Percentiles rank a stretch among this genome's conserved stretches.
phyloP scores from a whole-genome alignment of 2,113 vertebrate species.

The Malurus melanocephalus region DNA sequence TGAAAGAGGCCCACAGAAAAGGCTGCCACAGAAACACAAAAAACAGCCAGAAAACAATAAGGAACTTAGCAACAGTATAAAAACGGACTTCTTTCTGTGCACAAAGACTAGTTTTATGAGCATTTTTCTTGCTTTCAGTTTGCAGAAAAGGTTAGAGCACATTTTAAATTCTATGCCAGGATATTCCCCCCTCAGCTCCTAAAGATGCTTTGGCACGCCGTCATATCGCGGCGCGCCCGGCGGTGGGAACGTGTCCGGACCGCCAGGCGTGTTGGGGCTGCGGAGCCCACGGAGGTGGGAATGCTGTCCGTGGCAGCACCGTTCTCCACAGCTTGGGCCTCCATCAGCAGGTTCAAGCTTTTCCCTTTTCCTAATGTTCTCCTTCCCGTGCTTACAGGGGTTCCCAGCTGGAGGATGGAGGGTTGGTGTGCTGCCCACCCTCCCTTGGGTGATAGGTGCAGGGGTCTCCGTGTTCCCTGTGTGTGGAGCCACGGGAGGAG shows the following conservation, averaged over 20 bases:
- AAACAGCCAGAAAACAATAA: conserved; percentile 75
- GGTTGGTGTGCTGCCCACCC: not conserved
- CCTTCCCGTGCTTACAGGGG: not conserved
- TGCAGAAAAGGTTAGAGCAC: conserved; percentile 57
- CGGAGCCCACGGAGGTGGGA: rapidly evolving
- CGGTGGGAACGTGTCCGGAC: not conserved
- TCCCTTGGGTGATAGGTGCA: rapidly evolving
- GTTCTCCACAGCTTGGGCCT: not conserved
- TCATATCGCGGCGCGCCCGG: not conserved
- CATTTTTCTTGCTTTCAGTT: conserved; percentile 68
- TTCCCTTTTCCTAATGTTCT: not conserved
- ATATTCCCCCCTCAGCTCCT: not conserved
- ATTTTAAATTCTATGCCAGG: conserved; percentile 55
- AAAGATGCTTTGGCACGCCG: not conserved
- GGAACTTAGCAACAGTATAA: conserved; percentile 79
- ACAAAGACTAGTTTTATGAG: conserved; percentile 74
- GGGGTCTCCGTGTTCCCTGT: rapidly evolving
- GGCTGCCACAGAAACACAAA: conserved; percentile 75
- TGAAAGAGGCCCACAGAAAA: conserved; percentile 77
- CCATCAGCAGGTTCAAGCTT: not conserved
- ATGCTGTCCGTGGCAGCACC: not conserved
- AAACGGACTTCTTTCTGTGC: conserved; percentile 59
- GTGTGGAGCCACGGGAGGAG: rapidly evolving
- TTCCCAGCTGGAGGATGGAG: not conserved
- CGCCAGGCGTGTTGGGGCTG: not conserved